phyloP scores from a whole-genome alignment of 1,140 invertebrate genomes.

The Drosophila subobscura region DNA sequence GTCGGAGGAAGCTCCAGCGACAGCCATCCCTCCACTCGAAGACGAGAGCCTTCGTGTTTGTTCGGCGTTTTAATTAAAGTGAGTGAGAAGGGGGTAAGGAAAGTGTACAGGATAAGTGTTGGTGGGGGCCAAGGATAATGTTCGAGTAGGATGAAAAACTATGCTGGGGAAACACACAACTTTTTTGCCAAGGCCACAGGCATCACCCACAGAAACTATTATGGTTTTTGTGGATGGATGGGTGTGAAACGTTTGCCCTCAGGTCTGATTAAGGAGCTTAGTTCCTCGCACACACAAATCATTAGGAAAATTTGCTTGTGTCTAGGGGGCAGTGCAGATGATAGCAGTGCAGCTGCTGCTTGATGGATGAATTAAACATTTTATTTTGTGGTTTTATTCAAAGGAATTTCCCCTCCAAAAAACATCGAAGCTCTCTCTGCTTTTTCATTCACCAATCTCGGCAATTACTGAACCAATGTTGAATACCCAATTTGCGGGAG shows the following conservation, averaged over 20 bases:
- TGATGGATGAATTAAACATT: constrained; percentile 37
- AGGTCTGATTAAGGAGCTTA: constrained; percentile 45
- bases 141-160: constrained; percentile 27
- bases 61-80: constrained; percentile 73
- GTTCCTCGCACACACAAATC: constrained; percentile 61
- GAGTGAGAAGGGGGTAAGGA: constrained; percentile 13
- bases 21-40: neutral
- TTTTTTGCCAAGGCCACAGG: constrained; percentile 30
- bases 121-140: neutral
- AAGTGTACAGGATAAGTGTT: neutral
- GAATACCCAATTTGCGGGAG: constrained; percentile 40
- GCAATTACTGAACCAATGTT: constrained; percentile 22
- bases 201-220: constrained; percentile 36
- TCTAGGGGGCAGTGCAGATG: constrained; percentile 12
- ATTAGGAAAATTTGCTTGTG: constrained; percentile 60
- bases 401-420: constrained; percentile 28
- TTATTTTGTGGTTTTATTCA: constrained; percentile 10
- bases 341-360: constrained; percentile 31
- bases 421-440: constrained; percentile 10
- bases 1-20: too few species aligned
- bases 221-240: constrained; percentile 28
- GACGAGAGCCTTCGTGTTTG: constrained; percentile 43
- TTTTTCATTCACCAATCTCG: constrained; percentile 9
- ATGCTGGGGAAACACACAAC: constrained; percentile 27
- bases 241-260: constrained; percentile 35